Evolutionary conservation across 2,797 vertebrate species (phyloP), one percentile per base, ranked within the genome.

Genomic region (Tapera naevia): DNA sequence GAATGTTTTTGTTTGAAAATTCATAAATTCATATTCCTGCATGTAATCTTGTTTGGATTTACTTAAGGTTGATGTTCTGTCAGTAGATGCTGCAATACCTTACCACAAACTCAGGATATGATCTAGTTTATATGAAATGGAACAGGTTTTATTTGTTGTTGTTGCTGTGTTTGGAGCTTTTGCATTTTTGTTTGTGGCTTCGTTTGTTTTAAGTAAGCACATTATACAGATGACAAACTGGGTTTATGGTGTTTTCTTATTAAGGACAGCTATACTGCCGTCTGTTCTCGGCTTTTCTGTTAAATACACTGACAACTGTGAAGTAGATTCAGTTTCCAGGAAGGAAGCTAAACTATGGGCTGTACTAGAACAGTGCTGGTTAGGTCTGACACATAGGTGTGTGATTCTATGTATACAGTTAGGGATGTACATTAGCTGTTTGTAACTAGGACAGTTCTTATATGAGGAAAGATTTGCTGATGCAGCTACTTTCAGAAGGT

Each of bases 201-300:
- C 28, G 33, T 88, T 94, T 95, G 80, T 91, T 95, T 93, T 74
- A 84, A 74, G 69, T 79, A 91, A 92, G 50, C 69, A 51, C 54
- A 22, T 92, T 28, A 22, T 65, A 50, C 48, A 86, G 90, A 75
- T 7, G 5, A 65, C 82, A 88, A 56, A 65, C 80, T 22, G 56
- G 21, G 32, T 75, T 87, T 92, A n/a, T 61, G 81, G 71, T 25
- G 6, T 70, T 87, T 79, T 73, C 86, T 80, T 65, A n/a, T 61
- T 90, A 88, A 80, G 88, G 78, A 67, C 41, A n/a, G 53, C 64
- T 80, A 51, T 19, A 16, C 25, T 35, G 57, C 83, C 1, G 17
- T 88, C 78, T 88, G 86, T 92, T 91, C 70, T 33, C 6, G 1
- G 60, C 48, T 91, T 84, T 76, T 80, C 7, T 81, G 60, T 83